These are phyloP conservation scores for Mugil cephalus DNA, from an alignment of 2,113 vertebrate genomes.

Conservation along the genomic window DNA sequence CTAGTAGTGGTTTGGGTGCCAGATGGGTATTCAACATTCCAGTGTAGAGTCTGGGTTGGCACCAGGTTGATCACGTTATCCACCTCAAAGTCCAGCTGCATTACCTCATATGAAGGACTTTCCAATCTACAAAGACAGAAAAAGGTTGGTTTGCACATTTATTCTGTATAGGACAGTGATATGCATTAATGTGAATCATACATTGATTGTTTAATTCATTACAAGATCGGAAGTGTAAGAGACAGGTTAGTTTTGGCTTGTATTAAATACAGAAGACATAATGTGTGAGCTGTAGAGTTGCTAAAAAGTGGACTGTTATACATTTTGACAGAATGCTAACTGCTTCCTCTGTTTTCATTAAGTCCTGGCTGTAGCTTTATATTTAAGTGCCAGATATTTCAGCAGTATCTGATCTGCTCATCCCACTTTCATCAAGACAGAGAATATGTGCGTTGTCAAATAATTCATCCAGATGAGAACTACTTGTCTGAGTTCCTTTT, in stretches of 20 bases:
- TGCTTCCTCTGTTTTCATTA: neutral
- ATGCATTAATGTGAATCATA: too few relatives aligned
- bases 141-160: neutral
- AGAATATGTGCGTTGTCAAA: neutral
- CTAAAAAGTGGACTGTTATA: neutral
- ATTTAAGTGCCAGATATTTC: neutral
- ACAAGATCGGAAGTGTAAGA: too few relatives aligned
- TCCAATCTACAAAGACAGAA: slow-evolving; percentile 82
- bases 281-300: neutral
- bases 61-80: slow-evolving; percentile 89
- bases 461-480: neutral
- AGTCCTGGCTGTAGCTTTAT: neutral
- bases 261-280: neutral
- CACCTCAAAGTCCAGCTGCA: slow-evolving; percentile 93
- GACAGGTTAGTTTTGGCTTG: neutral
- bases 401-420: neutral
- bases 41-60: slow-evolving; percentile 91
- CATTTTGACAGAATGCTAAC: neutral
- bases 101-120: slow-evolving; percentile 88
- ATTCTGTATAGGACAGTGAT: too few relatives aligned
- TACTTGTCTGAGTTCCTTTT: neutral
- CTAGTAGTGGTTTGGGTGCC: slow-evolving; percentile 79
- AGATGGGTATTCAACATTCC: slow-evolving; percentile 91
- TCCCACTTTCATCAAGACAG: neutral
- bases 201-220: neutral